Conservation (phyloP, 2,113 vertebrate genomes). For the Salminus brasiliensis region DNA sequence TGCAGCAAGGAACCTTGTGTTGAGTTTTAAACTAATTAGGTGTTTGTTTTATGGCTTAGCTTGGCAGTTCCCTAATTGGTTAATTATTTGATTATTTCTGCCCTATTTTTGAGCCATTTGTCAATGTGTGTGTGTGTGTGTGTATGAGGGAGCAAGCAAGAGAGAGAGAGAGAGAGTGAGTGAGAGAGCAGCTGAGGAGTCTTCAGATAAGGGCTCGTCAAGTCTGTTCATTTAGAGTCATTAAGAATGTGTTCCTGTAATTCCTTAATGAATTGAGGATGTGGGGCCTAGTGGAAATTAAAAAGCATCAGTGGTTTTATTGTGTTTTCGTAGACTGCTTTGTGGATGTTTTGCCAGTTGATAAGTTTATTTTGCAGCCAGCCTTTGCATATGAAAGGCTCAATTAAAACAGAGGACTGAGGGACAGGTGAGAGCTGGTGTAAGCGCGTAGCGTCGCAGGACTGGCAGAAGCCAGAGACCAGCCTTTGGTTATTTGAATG, state of each 20-base stretch:
- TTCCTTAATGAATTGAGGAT: slow-evolving; percentile 45
- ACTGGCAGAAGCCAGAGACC: too few species aligned
- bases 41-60: slow-evolving; percentile 47
- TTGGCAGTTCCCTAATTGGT: slow-evolving; percentile 34
- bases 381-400: slow-evolving; percentile 30
- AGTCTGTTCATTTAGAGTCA: slow-evolving; percentile 39
- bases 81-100: slow-evolving; percentile 49
- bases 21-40: slow-evolving; percentile 40
- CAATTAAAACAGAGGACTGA: neutral
- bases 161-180: neutral
- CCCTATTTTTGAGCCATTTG: slow-evolving; percentile 28
- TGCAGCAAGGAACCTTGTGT: slow-evolving; percentile 22
- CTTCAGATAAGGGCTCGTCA: slow-evolving; percentile 45
- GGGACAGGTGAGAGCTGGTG: slow-evolving; percentile 11
- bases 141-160: too few species aligned
- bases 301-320: slow-evolving; percentile 40
- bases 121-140: neutral
- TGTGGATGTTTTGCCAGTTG: slow-evolving; percentile 35
- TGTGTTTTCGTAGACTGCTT: slow-evolving; percentile 21
- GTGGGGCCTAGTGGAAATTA: slow-evolving; percentile 36
- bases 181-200: slow-evolving; percentile 25
- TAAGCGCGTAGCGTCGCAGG: neutral
- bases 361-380: slow-evolving; percentile 23
- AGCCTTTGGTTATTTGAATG: too few species aligned
- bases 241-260: slow-evolving; percentile 43